These are phyloP conservation scores for Parnassius orleans DNA, from an alignment of 2,888 invertebrate species.

Conservation along the genomic window DNA sequence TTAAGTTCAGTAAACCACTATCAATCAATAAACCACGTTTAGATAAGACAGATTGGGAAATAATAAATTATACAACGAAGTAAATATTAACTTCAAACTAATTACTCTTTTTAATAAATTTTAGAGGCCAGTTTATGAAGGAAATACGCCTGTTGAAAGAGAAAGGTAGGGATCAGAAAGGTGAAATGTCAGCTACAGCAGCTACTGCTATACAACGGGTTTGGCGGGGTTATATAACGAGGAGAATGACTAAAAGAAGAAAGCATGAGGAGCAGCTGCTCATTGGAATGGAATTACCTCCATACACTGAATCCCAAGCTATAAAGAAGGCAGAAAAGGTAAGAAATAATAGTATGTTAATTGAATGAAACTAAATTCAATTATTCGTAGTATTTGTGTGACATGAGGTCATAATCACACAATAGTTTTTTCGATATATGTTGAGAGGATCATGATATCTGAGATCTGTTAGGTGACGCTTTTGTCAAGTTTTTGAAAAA, in stretches of 20 bases:
- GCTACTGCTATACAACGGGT: conserved; percentile 93
- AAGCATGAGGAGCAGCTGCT: conserved; percentile 93
- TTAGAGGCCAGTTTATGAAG: conserved; percentile 92
- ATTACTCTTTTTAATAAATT: conserved; percentile 23
- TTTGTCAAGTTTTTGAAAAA: too few relatives aligned
- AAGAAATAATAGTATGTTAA: conserved; percentile 22
- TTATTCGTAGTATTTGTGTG: too few relatives aligned
- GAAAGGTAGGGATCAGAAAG: conserved; percentile 84
- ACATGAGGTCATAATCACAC: too few relatives aligned
- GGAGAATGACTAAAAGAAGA: conserved; percentile 84
- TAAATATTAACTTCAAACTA: too few relatives aligned
- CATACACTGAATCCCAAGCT: conserved; percentile 66
- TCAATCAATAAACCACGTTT: too few relatives aligned
- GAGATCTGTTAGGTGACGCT: too few relatives aligned
- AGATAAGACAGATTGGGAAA: too few relatives aligned
- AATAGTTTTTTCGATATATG: too few relatives aligned
- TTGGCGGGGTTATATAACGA: conserved; percentile 90
- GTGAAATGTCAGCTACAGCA: conserved; percentile 83
- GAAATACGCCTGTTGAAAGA: conserved; percentile 92
- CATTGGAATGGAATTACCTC: conserved; percentile 89
- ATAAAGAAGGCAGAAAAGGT: conserved; percentile 63
- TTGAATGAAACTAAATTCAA: too few relatives aligned
- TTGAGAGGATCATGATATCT: too few relatives aligned
- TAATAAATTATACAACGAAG: too few relatives aligned
- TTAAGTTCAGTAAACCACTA: too few relatives aligned